A percentile compares a stretch with the other conserved stretches of the same genome.
Evolutionary conservation across 37 sponge, comb jelly and placozoan species (phyloP).

Genomic region (Eunapius fragilis): DNA sequence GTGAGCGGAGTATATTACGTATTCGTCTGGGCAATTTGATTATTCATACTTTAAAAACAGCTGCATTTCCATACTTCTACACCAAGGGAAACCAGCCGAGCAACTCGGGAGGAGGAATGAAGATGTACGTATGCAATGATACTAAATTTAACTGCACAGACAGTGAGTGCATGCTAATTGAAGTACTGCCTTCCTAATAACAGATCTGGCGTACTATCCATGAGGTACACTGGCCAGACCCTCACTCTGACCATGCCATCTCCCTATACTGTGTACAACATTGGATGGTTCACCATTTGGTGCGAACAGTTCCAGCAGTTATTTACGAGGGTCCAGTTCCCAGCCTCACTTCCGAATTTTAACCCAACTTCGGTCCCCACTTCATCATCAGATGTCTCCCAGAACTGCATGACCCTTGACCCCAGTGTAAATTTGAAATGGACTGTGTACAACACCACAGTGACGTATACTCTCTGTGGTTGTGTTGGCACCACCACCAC

Average conservation of each 20-base stretch:
- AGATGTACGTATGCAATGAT: neutral
- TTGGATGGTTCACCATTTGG: conserved; percentile 54
- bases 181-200: too few relatives aligned
- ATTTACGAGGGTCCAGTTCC: conserved; percentile 32
- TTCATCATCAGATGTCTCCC: neutral
- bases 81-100: neutral
- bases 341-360: neutral
- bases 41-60: too few relatives aligned
- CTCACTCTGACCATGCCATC: conserved; percentile 1
- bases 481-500: neutral
- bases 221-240: neutral
- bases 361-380: neutral
- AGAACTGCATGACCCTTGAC: neutral
- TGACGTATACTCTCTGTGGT: neutral
- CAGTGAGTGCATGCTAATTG: too few relatives aligned
- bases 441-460: neutral
- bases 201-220: neutral
- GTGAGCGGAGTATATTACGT: neutral
- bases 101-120: neutral
- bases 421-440: neutral
- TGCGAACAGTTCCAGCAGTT: conserved; percentile 6
- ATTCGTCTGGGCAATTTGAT: neutral
- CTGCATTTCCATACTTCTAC: neutral
- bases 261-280: conserved; percentile 36
- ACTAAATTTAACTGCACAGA: neutral